These are phyloP conservation scores for Thereva unica DNA, from an alignment of 2,888 invertebrate species.

Conservation along the genomic window DNA sequence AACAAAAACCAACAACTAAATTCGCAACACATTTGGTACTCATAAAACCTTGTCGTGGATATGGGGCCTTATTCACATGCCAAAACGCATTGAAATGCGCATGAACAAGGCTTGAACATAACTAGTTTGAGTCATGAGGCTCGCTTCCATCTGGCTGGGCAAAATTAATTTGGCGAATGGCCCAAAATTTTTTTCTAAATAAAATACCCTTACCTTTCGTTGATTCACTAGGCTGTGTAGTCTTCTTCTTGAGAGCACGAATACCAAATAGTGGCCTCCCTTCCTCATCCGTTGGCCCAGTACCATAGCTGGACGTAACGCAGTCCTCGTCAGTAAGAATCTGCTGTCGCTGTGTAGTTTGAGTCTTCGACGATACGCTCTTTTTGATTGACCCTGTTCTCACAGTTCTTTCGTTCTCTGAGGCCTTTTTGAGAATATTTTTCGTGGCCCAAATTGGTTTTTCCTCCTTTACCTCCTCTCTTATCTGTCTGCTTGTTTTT, in stretches of 20 bases:
- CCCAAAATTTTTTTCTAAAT: background rate
- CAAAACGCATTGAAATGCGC: too few relatives aligned
- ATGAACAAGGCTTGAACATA: too few relatives aligned
- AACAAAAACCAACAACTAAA: too few relatives aligned
- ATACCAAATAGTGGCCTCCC: constrained; percentile 80
- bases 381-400: constrained; percentile 58
- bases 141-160: background rate
- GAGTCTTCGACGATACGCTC: constrained; percentile 56
- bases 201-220: constrained; percentile 63
- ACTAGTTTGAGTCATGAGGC: too few relatives aligned
- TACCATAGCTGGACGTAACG: constrained; percentile 80
- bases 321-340: constrained; percentile 60
- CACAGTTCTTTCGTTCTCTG: constrained; percentile 57
- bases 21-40: too few relatives aligned
- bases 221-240: constrained; percentile 63
- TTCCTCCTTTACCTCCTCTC: constrained; percentile 58
- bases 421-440: constrained; percentile 63
- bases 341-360: constrained; percentile 51
- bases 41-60: too few relatives aligned
- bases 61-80: too few relatives aligned
- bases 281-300: constrained; percentile 80
- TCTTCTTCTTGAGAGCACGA: constrained; percentile 68
- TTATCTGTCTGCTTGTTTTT: constrained; percentile 52
- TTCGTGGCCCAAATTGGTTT: constrained; percentile 68
- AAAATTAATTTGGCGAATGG: too few relatives aligned